phyloP scores from a whole-genome alignment of 53 echinoderm and acorn worm genomes.

The Astropecten irregularis region DNA sequence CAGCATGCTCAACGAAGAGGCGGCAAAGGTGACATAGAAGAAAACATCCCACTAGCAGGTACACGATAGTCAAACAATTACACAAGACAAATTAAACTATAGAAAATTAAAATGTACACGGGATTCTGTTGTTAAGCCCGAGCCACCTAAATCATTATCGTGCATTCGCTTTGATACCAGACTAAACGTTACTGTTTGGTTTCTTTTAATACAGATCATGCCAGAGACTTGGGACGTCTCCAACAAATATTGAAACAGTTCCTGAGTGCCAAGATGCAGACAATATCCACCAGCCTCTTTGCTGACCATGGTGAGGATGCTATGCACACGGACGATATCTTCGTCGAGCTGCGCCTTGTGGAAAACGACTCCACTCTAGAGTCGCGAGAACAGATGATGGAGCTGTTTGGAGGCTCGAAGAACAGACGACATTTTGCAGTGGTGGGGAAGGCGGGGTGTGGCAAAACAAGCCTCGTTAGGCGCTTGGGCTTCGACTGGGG shows the following conservation, averaged over 20 bases:
- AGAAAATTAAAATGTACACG: too few species aligned
- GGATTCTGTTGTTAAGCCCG: too few species aligned
- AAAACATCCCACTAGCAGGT: too few species aligned
- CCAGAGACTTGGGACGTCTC: too few species aligned
- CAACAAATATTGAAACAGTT: not conserved
- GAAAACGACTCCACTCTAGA: not conserved
- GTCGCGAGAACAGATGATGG: not conserved
- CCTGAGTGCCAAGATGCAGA: not conserved
- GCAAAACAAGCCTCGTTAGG: slow-evolving; percentile 16
- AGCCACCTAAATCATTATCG: too few species aligned
- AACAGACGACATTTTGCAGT: not conserved
- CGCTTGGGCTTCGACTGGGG: slow-evolving; percentile 27
- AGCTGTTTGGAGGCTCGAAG: not conserved
- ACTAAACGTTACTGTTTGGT: too few species aligned
- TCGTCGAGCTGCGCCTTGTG: not conserved
- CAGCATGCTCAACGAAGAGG: too few species aligned
- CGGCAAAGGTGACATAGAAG: too few species aligned
- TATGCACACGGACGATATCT: slow-evolving; percentile 1
- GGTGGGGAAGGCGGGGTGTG: slow-evolving; percentile 16
- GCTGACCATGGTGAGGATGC: not conserved
- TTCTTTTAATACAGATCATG: not conserved
- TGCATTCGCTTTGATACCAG: too few species aligned
- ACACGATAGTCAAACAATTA: too few species aligned
- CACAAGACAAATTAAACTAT: too few species aligned
- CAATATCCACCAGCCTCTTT: not conserved